Percentiles rank a stretch among this genome's conserved stretches.
Conservation (phyloP, 2,113 vertebrate genomes). For the Chiloscyllium plagiosum region DNA sequence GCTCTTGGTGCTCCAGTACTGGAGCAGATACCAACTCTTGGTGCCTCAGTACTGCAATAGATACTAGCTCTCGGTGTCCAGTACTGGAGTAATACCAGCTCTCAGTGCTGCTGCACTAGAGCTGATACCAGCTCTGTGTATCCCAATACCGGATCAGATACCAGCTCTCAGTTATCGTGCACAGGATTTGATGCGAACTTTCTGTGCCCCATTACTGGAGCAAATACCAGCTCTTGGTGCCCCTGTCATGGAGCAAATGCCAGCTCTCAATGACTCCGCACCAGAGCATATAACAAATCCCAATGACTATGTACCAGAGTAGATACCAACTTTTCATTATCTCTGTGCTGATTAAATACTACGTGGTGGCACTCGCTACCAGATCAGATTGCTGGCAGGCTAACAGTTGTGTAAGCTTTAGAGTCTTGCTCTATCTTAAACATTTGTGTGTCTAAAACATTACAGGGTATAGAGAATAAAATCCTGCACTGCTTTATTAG, state of each 20-base stretch:
- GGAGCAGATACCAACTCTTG: neutral
- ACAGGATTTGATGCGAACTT: neutral
- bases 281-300: neutral
- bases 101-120: no score
- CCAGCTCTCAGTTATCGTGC: no score
- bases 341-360: neutral
- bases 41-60: no score
- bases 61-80: no score
- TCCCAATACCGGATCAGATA: neutral
- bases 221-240: neutral
- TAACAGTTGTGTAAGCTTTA: neutral
- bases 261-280: neutral
- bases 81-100: no score
- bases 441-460: neutral
- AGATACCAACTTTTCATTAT: neutral
- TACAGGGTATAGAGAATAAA: neutral
- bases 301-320: neutral
- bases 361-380: neutral
- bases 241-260: neutral
- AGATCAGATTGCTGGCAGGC: neutral
- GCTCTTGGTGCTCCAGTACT: neutral
- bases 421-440: neutral
- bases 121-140: neutral
- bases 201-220: no score
- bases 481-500: neutral